Base-by-base conservation (phyloP, 2,888 invertebrate genomes). In the Mantis religiosa region DNA sequence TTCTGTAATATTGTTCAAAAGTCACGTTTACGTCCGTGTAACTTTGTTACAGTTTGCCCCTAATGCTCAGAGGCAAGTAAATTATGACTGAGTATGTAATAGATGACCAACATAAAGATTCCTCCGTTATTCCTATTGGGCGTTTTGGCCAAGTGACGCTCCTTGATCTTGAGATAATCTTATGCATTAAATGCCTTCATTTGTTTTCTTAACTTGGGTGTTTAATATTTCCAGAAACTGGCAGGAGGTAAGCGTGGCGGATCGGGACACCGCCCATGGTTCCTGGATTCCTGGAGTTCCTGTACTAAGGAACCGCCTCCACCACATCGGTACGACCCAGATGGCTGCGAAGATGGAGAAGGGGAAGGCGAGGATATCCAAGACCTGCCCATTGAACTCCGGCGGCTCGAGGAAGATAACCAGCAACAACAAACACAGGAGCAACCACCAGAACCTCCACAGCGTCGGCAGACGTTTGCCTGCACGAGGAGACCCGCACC, bases 331-430 rank as follows among this genome's bases (percentile, higher is more conserved):
- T 94, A 94, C 91, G 95, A 95, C 91, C 93, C 94, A 14, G 94
- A 95, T 90, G 94, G 94, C 88, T 95, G 95, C 91, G 94, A 95
- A 90, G 95, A 95, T 91, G 91, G 91, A 84, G 91, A 92, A 88
- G 93, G 93, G 90, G 95, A 95, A 91, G 94, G 94, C 91, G 95
- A 95, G 89, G 94, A 95, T 92, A 93, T 94, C 34, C 97, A 96
- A 91, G 97, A 98, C 92, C 94, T 98, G 90, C 98, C 98, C 3
- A 98, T 98, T 89, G 98, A 98, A 93, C 93, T 98, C 89, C 95
- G 98, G 54, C 95, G 98, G 82, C 94, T 98, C 89, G 97, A 97
- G 92, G 96, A 96, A 91, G 92, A 91, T 84, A 89, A 90, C 87
- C 91, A 91, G 41, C 71, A 88, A 20, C 81, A 90, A 30, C 82